phyloP scores from a whole-genome alignment of 2,113 vertebrate species.

The Neodon shergylaensis region DNA sequence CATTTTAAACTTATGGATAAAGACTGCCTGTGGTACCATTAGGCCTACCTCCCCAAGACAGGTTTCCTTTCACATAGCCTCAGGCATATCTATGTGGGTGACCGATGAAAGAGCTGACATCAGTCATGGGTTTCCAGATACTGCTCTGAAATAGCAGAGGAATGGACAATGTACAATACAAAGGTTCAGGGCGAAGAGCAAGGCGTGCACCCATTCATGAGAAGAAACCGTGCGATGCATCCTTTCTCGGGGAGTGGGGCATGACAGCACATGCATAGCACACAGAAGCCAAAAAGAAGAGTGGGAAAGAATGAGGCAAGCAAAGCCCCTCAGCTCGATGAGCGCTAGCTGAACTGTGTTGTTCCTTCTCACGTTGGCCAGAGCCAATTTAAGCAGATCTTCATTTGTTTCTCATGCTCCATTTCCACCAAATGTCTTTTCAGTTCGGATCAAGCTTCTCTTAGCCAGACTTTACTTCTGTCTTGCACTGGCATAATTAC shows the following conservation, averaged over 20 bases:
- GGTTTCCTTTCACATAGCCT: neutral
- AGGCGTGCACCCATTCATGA: neutral
- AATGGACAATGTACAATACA: neutral
- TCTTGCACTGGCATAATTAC: slow-evolving; percentile 70
- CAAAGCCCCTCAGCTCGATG: neutral
- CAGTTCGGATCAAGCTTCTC: slow-evolving; percentile 74
- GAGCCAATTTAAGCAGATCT: slow-evolving; percentile 71
- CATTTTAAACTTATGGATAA: neutral
- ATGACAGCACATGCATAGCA: neutral
- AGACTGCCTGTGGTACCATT: neutral
- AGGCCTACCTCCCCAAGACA: neutral
- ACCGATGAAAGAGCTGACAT: neutral
- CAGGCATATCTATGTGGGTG: neutral
- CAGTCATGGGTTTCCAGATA: neutral
- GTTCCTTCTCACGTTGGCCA: slow-evolving; percentile 64
- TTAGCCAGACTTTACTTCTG: slow-evolving; percentile 70
- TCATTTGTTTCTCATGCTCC: slow-evolving; percentile 78
- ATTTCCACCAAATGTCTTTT: slow-evolving; percentile 79
- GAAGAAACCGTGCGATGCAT: neutral
- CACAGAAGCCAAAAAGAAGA: neutral
- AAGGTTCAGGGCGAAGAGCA: neutral
- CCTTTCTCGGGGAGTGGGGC: neutral
- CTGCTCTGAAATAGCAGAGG: neutral
- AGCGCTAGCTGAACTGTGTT: neutral
- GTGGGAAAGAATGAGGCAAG: neutral